These are phyloP conservation scores for Acanthosoma haemorrhoidale DNA, from an alignment of 2,888 invertebrate genomes.

Conservation along the genomic window DNA sequence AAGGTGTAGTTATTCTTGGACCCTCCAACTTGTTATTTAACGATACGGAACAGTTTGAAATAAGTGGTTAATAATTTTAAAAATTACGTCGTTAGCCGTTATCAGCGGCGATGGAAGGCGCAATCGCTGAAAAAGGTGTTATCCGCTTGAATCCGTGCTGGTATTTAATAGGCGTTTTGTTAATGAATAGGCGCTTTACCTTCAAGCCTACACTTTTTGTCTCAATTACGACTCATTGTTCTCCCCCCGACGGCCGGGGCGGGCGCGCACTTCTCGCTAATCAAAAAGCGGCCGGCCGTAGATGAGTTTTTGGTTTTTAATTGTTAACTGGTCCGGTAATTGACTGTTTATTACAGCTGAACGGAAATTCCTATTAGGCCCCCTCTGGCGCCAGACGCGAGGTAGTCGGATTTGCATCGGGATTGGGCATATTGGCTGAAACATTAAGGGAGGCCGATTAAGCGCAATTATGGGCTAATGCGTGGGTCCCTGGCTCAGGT, in stretches of 20 bases:
- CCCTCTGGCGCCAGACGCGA: neutral
- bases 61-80: neutral
- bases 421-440: neutral
- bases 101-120: neutral
- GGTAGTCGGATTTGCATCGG: neutral
- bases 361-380: neutral
- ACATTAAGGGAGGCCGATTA: neutral
- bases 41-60: neutral
- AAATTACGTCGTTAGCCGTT: neutral
- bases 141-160: neutral
- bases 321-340: neutral
- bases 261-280: neutral
- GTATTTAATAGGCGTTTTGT: neutral
- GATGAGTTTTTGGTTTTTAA: neutral
- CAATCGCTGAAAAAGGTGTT: neutral
- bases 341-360: neutral
- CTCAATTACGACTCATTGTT: conserved; percentile 1
- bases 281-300: neutral
- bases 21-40: neutral
- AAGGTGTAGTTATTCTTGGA: no score
- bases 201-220: neutral
- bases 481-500: neutral
- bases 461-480: neutral
- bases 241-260: neutral
- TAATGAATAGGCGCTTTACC: conserved; percentile 1